phyloP scores from a whole-genome alignment of 2,797 vertebrate genomes.

The Darevskia mixta region DNA sequence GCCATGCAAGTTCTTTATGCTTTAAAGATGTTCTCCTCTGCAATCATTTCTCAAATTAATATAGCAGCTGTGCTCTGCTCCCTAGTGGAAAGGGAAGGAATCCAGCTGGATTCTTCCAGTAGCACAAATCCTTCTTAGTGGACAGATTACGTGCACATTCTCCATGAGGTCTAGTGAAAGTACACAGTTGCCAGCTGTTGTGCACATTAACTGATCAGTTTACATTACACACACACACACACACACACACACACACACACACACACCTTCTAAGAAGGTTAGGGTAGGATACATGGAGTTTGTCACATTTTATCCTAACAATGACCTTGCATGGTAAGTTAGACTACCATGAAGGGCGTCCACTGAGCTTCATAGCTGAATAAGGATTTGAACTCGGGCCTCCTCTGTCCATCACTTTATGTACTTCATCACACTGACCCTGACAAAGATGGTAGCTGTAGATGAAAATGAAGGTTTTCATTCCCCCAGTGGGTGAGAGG shows the following conservation, averaged over 20 bases:
- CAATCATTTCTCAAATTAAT: conserved; percentile 62
- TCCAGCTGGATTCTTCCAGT: conserved; percentile 33
- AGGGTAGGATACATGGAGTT: not conserved
- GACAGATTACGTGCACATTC: too few relatives aligned
- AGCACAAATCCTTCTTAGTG: conserved; percentile 9
- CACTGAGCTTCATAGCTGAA: not conserved
- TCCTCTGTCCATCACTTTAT: not conserved
- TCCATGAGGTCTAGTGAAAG: too few relatives aligned
- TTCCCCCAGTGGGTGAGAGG: too few relatives aligned
- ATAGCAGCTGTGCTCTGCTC: conserved; percentile 29
- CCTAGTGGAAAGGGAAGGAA: conserved; percentile 52
- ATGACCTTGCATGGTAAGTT: not conserved
- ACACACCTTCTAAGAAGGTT: not conserved
- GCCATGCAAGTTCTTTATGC: conserved; percentile 59
- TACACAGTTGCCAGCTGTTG: too few relatives aligned
- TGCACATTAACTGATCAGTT: not conserved
- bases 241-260: not conserved
- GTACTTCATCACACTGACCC: not conserved
- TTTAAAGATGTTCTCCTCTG: conserved; percentile 46
- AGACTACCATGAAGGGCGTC: not conserved
- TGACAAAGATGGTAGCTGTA: not conserved
- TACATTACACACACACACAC: not conserved
- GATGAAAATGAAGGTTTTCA: too few relatives aligned
- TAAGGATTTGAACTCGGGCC: not conserved
- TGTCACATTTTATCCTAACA: not conserved